These are phyloP conservation scores for Stenichneumon culpator DNA, from an alignment of 2,888 invertebrate species.

Conservation along the genomic window DNA sequence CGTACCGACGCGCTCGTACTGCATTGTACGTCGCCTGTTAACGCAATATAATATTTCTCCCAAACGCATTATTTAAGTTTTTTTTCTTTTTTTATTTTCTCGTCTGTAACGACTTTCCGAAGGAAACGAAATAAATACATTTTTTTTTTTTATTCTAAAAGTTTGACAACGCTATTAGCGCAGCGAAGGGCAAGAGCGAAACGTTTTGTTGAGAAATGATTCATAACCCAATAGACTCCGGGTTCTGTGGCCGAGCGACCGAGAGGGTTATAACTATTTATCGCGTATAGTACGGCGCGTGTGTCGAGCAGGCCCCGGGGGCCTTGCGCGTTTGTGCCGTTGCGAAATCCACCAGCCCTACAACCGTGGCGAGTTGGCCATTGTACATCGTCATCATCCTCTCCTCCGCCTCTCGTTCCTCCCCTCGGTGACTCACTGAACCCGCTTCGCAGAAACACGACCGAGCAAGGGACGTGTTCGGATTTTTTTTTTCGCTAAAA, in stretches of 20 bases:
- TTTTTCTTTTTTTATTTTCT: neutral
- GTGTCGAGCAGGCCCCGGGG: constrained; percentile 37
- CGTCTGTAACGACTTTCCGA: neutral
- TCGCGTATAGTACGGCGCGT: constrained; percentile 47
- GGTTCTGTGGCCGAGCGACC: constrained; percentile 28
- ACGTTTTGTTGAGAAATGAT: constrained; percentile 29
- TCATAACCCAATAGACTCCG: constrained; percentile 53
- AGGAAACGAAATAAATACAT: neutral
- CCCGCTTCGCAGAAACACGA: constrained; percentile 48
- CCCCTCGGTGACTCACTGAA: constrained; percentile 44
- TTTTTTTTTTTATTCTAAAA: neutral
- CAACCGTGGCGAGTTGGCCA: constrained; percentile 16
- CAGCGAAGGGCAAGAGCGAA: neutral
- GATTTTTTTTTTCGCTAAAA: neutral
- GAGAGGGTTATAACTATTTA: constrained; percentile 53
- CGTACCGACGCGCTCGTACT: too few species aligned
- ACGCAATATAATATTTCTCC: too few species aligned
- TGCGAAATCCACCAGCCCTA: constrained; percentile 54
- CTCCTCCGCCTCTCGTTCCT: constrained; percentile 28
- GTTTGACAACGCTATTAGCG: constrained; percentile 13
- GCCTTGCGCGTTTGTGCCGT: constrained; percentile 18
- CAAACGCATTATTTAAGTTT: neutral
- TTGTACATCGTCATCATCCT: constrained; percentile 35
- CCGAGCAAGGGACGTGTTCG: neutral
- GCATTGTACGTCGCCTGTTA: too few species aligned